A percentile compares a stretch with the other conserved stretches of the same genome.
These are phyloP conservation scores for Castor canadensis DNA, from an alignment of 2,113 vertebrate genomes.

Conservation along the genomic window DNA sequence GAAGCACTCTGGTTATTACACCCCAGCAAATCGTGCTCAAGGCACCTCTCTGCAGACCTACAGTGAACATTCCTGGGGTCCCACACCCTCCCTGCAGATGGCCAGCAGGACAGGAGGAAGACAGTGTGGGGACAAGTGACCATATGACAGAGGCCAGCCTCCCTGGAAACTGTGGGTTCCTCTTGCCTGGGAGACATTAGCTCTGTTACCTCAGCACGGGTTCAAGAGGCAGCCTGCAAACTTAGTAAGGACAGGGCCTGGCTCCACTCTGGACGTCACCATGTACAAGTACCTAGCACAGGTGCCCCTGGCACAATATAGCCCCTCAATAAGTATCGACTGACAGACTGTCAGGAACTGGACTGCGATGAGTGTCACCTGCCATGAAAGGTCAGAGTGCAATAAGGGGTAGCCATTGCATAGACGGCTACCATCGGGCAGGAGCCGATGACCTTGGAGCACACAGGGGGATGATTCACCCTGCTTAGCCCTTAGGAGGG, in stretches of 20 bases:
- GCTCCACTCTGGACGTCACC: background rate
- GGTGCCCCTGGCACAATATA: background rate
- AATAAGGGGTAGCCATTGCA: background rate
- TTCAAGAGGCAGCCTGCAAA: background rate
- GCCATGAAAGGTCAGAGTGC: background rate
- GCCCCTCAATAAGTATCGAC: background rate
- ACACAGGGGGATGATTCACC: background rate
- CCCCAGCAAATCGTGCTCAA: no score
- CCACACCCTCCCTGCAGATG: background rate
- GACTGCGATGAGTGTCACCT: background rate
- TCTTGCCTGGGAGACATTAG: background rate
- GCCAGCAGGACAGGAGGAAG: background rate
- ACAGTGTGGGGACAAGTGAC: background rate
- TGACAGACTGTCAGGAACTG: background rate
- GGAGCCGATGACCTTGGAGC: background rate
- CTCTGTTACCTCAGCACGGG: background rate
- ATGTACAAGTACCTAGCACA: no score
- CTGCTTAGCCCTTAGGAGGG: rapidly evolving
- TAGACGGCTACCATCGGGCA: rapidly evolving
- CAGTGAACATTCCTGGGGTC: background rate
- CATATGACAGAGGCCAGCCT: no score
- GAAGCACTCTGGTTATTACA: background rate
- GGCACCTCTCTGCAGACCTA: background rate
- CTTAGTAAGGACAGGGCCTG: background rate
- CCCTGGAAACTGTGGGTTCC: background rate